Percentiles rank a stretch among this genome's conserved stretches.
Evolutionary conservation across 2,797 vertebrate genomes (phyloP).

Genomic region (Heteromormyrus szaboi): DNA sequence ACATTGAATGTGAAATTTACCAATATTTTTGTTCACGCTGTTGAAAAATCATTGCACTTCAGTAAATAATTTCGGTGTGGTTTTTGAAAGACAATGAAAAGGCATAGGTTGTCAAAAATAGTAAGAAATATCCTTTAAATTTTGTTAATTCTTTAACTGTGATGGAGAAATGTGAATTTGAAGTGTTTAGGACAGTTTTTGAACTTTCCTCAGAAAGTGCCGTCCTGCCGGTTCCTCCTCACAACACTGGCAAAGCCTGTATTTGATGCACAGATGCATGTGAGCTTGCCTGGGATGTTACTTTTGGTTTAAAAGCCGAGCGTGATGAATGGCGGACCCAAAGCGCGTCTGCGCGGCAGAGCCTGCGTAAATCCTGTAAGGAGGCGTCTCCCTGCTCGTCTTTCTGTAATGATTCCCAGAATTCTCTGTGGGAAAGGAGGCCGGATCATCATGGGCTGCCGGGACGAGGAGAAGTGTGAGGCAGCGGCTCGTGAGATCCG

Average conservation of each 20-base stretch:
- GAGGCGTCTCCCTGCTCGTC: neutral
- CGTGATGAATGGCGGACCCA: neutral
- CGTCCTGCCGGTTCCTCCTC: neutral
- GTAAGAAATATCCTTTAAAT: neutral
- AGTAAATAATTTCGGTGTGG: neutral
- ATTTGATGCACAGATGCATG: neutral
- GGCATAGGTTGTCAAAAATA: neutral
- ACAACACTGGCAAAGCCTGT: neutral
- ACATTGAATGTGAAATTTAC: neutral
- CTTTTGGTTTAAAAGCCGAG: neutral
- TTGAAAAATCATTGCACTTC: neutral
- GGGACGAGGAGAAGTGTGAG: constrained; percentile 76
- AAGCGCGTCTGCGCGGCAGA: neutral
- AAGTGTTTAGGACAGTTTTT: neutral
- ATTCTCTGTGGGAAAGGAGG: constrained; percentile 56
- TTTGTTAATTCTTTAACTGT: neutral
- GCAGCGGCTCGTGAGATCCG: constrained; percentile 68
- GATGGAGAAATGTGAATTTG: neutral
- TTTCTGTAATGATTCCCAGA: neutral
- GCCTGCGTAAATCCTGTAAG: neutral
- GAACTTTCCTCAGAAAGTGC: neutral
- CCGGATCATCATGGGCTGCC: constrained; percentile 76
- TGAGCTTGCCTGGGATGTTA: neutral
- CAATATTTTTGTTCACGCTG: neutral
- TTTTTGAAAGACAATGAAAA: neutral